Evolutionary conservation across 1,140 invertebrate species (phyloP).

Genomic region (Scaptomyza pallida): DNA sequence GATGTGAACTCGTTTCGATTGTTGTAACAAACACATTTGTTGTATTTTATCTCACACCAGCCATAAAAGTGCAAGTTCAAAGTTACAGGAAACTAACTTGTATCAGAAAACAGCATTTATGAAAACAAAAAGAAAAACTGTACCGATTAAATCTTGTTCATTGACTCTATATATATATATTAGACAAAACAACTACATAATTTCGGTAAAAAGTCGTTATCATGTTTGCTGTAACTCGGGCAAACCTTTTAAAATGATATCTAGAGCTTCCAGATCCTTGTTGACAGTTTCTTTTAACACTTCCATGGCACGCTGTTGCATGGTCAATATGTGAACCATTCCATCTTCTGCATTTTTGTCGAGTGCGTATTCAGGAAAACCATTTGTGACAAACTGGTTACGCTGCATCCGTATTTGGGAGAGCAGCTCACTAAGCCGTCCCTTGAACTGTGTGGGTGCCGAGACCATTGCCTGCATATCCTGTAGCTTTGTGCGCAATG

Average conservation of each 20-base stretch:
- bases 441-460: conserved; percentile 96
- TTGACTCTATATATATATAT: conserved; percentile 64
- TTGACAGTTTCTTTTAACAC: conserved; percentile 92
- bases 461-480: conserved; percentile 93
- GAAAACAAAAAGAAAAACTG: conserved; percentile 46
- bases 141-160: conserved; percentile 64
- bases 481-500: conserved; percentile 92
- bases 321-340: conserved; percentile 89
- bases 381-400: conserved; percentile 85
- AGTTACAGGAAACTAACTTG: conserved; percentile 69
- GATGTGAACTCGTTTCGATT: conserved; percentile 79
- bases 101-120: conserved; percentile 9
- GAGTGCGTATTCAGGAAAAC: conserved; percentile 85
- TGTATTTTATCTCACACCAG: conserved; percentile 43
- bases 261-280: conserved; percentile 90
- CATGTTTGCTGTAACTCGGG: conserved; percentile 80
- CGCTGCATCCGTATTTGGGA: conserved; percentile 93
- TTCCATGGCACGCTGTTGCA: conserved; percentile 93
- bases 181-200: conserved; percentile 44
- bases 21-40: conserved; percentile 36
- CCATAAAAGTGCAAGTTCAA: conserved; percentile 81
- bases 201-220: conserved; percentile 34
- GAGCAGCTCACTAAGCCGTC: conserved; percentile 94
- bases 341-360: conserved; percentile 87
- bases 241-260: conserved; percentile 92